Evolutionary conservation across 2,888 invertebrate genomes (phyloP), one percentile per base, ranked within the genome.

Genomic region (Exocentrus adspersus): DNA sequence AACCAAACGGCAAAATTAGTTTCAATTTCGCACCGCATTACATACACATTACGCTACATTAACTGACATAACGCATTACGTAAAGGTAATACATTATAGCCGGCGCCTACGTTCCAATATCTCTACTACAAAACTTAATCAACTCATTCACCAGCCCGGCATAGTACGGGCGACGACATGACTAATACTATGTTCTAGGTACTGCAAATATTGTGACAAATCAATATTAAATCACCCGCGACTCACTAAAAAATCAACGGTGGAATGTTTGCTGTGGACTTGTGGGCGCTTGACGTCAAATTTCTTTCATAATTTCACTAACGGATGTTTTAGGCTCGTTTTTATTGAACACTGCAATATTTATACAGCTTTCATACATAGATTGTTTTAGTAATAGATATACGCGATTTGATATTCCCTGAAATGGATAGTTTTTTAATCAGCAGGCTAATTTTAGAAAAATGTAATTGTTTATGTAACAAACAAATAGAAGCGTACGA

Each of bases 71-170:
- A 37, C 37, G n/a, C 37, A 14, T 37, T 37, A n/a, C 37, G n/a
- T 37, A 37, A 37, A 37, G 12, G 14, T 37, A 37, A 37, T 37
- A 12, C 3, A 37, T 37, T 37, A 37, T 12, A 37, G 37, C 37
- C 14, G 37, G 37, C 37, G 37, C 37, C 37, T 37, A 37, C 37
- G 12, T 37, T n/a, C 37, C 37, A 5, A 37, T 37, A 37, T n/a
- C 10, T n/a, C n/a, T 37, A 37, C n/a, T 37, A 37, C 37, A 37
- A n/a, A 37, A 37, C 37, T n/a, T 37, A 37, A 37, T n/a, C 37
- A 12, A 37, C 12, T 37, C 37, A 37, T 37, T 37, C 37, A 37
- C 37, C 4, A 37, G 14, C n/a, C 14, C 37, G 37, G 3, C 14
- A 37, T 37, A 37, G 12, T 37, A 37, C n/a, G 37, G n/a, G 37